Percentiles rank a stretch among this genome's conserved stretches.
These are phyloP conservation scores for Drosophila mauritiana DNA, from an alignment of 1,140 invertebrate species.

Conservation along the genomic window DNA sequence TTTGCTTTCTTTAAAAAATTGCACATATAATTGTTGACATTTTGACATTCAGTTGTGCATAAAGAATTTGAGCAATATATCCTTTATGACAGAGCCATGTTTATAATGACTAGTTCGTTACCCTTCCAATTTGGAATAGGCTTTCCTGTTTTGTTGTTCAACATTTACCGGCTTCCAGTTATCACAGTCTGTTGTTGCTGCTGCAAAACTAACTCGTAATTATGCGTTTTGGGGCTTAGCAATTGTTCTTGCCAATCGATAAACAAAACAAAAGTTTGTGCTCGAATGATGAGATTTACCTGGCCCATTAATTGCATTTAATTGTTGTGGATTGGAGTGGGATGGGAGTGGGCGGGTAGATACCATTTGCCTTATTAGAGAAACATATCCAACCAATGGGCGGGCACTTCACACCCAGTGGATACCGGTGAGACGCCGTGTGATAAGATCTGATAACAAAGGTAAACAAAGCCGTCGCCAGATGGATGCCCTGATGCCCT, in stretches of 20 bases:
- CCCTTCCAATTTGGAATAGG: background rate
- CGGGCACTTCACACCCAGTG: constrained; percentile 53
- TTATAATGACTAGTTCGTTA: background rate
- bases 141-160: constrained; percentile 9
- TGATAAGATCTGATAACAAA: constrained; percentile 82
- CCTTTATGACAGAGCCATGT: too few relatives aligned
- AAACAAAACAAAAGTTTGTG: constrained; percentile 1
- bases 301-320: constrained; percentile 30
- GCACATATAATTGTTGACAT: too few relatives aligned
- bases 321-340: background rate
- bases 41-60: too few relatives aligned
- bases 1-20: too few relatives aligned
- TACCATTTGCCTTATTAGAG: background rate
- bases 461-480: constrained; percentile 69
- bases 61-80: too few relatives aligned
- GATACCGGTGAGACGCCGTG: constrained; percentile 19
- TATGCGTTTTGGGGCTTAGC: constrained; percentile 18
- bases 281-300: background rate
- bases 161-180: constrained; percentile 12
- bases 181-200: constrained; percentile 7
- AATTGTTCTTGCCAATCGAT: background rate
- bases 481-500: constrained; percentile 32
- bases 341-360: background rate
- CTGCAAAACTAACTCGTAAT: constrained; percentile 11
- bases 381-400: constrained; percentile 54